Evolutionary conservation across 2,113 vertebrate species (phyloP).

Genomic region (Nansenia antarctica): DNA sequence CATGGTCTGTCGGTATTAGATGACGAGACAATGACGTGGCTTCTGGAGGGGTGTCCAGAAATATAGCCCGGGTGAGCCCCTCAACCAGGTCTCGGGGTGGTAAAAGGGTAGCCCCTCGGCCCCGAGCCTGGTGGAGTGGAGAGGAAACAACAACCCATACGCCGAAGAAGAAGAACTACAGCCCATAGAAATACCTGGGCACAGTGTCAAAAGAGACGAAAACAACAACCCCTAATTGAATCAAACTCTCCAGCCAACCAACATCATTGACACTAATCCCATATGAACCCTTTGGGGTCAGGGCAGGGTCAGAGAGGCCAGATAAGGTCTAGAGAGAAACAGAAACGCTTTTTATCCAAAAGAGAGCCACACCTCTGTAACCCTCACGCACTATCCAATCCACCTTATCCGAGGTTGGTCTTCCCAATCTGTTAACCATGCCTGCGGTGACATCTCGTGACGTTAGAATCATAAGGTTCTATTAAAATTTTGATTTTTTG

Average conservation of each 20-base stretch:
- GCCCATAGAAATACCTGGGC: conserved; percentile 20
- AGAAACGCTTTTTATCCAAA: not conserved
- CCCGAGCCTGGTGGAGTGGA: too few relatives aligned
- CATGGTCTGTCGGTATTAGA: too few relatives aligned
- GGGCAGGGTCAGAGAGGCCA: conserved; percentile 14
- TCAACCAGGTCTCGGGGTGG: too few relatives aligned
- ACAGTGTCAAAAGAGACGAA: not conserved
- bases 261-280: conserved; percentile 30
- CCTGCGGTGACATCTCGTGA: conserved; percentile 53
- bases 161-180: too few relatives aligned
- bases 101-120: too few relatives aligned
- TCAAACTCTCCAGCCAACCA: conserved; percentile 24
- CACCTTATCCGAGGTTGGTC: conserved; percentile 36
- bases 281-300: conserved; percentile 24
- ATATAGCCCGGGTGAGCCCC: too few relatives aligned
- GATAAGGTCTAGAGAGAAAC: conserved; percentile 1
- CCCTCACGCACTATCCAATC: conserved; percentile 30
- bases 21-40: too few relatives aligned
- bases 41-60: too few relatives aligned
- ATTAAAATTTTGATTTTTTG: too few relatives aligned
- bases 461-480: too few relatives aligned
- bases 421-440: conserved; percentile 31
- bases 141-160: too few relatives aligned
- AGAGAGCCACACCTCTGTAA: conserved; percentile 4
- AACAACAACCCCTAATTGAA: conserved; percentile 19